Base-by-base conservation (phyloP, 2,113 vertebrate species). In the Phaethon lepturus region DNA sequence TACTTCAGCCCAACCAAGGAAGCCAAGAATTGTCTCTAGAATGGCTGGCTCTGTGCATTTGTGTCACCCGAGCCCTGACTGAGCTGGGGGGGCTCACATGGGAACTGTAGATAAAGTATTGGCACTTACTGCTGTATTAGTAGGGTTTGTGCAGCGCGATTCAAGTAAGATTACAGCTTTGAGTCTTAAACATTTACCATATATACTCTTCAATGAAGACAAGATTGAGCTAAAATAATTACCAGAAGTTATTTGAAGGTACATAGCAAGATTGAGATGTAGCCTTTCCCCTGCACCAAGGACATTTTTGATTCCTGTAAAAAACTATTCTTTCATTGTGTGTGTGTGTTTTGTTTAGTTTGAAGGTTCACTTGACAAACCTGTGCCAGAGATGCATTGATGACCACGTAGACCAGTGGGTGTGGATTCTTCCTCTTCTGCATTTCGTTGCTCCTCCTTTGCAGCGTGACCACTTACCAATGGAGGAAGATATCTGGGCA, bases 401-500 rank as follows among this genome's bases (percentile, higher is more conserved):
- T 3, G 0, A 0, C 1, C 2, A 4, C 0, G 4, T 96, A 1
- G 13, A 47, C 3, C 6, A 20, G 10, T 98, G 98, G 98, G 75
- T 98, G 50, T 96, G 96, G 90, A 13, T 68, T 38, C 90, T 98
- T 47, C 98, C 98, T 2, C 68, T 98, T 17, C 84, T 98, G 79
- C 98, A 98, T 79, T 59, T 52, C 26, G 73, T 94, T 15, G 12
- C 23, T 81, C 19, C 29, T 50, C 75, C 52, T 19, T 3, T 10
- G 23, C 87, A 87, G 33, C 20, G 4, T 4, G 16, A 85, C 24
- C 18, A 4, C 6, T 3, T 11, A 28, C 14, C 2, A 1, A 1
- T 53, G 42, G 92, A 81, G 24, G 98, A 92, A 76, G 97, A 84
- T 9, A 2, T 17, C 17, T 99, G 99, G 99, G 98, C 98, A 13